Percentiles rank a stretch among this genome's conserved stretches.
Conservation (phyloP, 2,113 vertebrate species). For the Chloropsis hardwickii region DNA sequence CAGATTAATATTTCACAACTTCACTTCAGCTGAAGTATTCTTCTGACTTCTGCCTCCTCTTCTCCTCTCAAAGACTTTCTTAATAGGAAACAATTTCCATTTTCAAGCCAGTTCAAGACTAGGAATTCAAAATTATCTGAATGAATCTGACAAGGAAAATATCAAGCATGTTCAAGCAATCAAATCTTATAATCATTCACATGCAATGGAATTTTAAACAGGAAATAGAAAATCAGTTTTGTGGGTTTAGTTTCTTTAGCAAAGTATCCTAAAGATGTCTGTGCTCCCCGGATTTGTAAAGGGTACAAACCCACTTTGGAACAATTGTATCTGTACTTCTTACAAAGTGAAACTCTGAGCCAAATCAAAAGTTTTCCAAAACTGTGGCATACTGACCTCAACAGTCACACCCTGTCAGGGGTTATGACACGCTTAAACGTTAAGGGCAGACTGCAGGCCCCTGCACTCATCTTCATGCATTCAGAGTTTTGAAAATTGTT, state of each 20-base stretch:
- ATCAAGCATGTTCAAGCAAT: background rate
- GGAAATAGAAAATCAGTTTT: background rate
- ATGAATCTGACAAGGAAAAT: background rate
- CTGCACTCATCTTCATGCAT: background rate
- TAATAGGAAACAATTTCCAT: background rate
- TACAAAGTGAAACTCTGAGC: background rate
- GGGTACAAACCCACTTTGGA: background rate
- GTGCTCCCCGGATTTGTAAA: background rate
- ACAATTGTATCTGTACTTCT: background rate
- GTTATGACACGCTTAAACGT: fast-evolving
- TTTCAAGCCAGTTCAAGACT: background rate
- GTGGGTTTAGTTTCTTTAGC: background rate
- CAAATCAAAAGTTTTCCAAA: background rate
- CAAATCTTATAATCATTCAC: background rate
- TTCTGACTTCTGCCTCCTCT: background rate
- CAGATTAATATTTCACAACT: background rate
- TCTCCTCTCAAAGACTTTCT: background rate
- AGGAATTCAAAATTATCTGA: background rate
- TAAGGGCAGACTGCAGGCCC: background rate
- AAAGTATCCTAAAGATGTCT: background rate
- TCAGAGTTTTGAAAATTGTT: background rate
- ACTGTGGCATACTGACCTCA: background rate
- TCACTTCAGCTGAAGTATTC: background rate
- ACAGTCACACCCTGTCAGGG: background rate
- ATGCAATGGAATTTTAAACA: background rate